Percentiles rank a stretch among this genome's conserved stretches.
These are phyloP conservation scores for Danio choprae DNA, from an alignment of 2,797 vertebrate genomes.

Conservation along the genomic window DNA sequence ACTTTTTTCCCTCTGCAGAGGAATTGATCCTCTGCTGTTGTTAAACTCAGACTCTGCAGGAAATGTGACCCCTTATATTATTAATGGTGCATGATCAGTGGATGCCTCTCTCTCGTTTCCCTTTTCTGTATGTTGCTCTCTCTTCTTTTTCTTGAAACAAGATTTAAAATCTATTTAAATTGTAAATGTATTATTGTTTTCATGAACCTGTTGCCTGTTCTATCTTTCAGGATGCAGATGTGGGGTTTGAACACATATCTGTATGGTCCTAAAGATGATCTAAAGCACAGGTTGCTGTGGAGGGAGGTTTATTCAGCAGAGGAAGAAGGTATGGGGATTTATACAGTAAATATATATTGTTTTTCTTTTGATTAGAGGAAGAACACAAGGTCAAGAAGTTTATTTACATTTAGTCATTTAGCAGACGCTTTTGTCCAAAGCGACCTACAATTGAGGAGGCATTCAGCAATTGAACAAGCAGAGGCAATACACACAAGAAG, in stretches of 20 bases:
- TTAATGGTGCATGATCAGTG: slow-evolving; percentile 35
- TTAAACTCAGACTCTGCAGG: slow-evolving; percentile 32
- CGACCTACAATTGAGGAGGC: too few relatives aligned
- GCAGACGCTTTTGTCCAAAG: too few relatives aligned
- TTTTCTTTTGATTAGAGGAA: not conserved
- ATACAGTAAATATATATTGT: not conserved
- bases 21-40: slow-evolving; percentile 35
- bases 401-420: not conserved
- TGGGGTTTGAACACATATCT: slow-evolving; percentile 87
- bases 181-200: not conserved
- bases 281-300: slow-evolving; percentile 89
- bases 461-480: too few relatives aligned
- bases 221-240: slow-evolving; percentile 79
- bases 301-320: slow-evolving; percentile 86
- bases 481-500: too few relatives aligned
- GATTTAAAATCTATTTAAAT: not conserved
- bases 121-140: not conserved
- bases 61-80: slow-evolving; percentile 34
- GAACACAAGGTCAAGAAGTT: not conserved
- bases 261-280: slow-evolving; percentile 88
- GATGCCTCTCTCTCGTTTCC: slow-evolving; percentile 11
- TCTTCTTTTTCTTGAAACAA: not conserved
- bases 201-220: not conserved
- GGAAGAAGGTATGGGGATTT: slow-evolving; percentile 78
- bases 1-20: slow-evolving; percentile 16